Conservation (phyloP, 2,113 vertebrate genomes). For the Microtus montanus region DNA sequence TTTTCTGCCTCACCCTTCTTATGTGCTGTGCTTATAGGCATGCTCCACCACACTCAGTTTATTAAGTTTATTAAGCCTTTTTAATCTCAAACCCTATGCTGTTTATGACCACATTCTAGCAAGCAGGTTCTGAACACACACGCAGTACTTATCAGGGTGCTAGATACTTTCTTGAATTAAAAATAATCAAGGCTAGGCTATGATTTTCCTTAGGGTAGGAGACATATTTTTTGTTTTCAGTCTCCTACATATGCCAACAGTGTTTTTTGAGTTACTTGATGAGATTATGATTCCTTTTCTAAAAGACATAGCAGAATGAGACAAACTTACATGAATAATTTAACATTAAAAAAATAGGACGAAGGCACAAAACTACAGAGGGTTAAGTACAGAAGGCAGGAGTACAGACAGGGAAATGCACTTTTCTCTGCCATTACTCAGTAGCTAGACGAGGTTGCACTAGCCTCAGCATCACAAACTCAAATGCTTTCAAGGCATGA, state of each 20-base stretch:
- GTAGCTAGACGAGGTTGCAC: neutral
- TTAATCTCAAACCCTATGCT: conserved; percentile 8
- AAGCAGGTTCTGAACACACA: neutral
- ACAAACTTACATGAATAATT: neutral
- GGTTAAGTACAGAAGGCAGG: neutral
- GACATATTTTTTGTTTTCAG: neutral
- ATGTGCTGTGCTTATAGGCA: neutral
- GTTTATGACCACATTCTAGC: neutral
- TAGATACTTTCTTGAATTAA: neutral
- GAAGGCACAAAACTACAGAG: neutral
- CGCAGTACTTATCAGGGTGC: neutral
- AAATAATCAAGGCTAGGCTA: conserved; percentile 5
- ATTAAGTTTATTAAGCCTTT: neutral
- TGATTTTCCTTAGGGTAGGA: neutral
- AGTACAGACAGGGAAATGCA: neutral
- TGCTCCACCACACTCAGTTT: neutral
- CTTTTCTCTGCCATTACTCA: conserved; percentile 6
- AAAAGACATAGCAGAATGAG: neutral
- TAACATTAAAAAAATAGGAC: neutral
- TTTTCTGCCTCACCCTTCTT: neutral
- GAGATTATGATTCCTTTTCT: neutral
- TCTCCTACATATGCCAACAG: neutral
- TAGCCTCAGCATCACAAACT: neutral
- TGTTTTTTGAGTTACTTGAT: neutral
- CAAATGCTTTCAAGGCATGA: neutral